Evolutionary conservation across 2,797 vertebrate species (phyloP), one percentile per base, ranked within the genome.

Genomic region (Leptatherina wallacei): DNA sequence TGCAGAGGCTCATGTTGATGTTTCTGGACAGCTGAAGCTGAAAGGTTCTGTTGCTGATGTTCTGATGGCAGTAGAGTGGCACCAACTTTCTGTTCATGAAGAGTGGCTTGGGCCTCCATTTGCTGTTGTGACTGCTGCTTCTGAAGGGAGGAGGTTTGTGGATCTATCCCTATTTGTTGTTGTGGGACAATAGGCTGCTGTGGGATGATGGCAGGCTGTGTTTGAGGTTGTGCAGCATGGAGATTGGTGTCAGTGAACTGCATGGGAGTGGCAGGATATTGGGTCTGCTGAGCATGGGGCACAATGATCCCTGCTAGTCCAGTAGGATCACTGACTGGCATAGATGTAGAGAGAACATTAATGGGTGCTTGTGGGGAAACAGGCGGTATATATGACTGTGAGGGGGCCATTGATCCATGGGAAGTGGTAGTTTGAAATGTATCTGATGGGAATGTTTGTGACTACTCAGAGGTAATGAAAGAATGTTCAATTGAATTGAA

Each of bases 361-460:
- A 90, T 81, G 77, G 91, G 84, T 42, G 91, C 88, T 85, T 95
- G 94, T 82, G 92, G 90, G 71, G 94, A 95, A 82, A 94, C 76
- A 4, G 91, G 77, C 69, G 92, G 90, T 68, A 95, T 87, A 78
- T 91, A 91, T 78, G 93, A 87, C 75, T 95, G 94, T 35, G 94
- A 89, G 58, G 91, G 85, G 59, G 90, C 83, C 75, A 91, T 42
- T 57, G 93, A 88, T 52, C 82, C 82, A 60, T 92, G 92, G 62
- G 89, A 84, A 71, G 89, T 85, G 52, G 89, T 65, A 49, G 87
- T 90, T 73, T 95, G 93, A 69, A 93, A 85, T 75, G 83, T 65
- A 68, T 95, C 94, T 84, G 92, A 79, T 78, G 93, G 84, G 87
- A 93, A 94, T 86, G 93, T 78, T 91, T 95, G 88, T 81, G 91